These are phyloP conservation scores for Hirudinaria manillensis DNA, from an alignment of 2,888 invertebrate species.

Conservation along the genomic window DNA sequence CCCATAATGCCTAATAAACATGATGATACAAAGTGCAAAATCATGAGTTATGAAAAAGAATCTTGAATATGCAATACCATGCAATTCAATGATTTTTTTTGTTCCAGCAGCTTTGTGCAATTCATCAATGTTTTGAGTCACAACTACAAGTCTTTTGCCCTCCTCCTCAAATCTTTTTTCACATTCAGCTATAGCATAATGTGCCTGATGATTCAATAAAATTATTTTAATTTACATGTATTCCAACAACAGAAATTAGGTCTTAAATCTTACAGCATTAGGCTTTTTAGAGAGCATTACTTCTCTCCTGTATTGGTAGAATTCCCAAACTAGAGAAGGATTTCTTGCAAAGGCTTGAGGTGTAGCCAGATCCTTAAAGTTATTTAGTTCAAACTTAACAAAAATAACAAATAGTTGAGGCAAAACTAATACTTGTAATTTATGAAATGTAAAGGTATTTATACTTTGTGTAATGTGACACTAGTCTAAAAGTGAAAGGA, in stretches of 20 bases:
- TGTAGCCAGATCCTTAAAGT: conserved; percentile 57
- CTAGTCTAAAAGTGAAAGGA: not conserved
- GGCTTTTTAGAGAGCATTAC: conserved; percentile 65
- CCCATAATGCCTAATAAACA: no score
- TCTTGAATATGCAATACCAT: conserved; percentile 53
- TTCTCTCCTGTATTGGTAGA: conserved; percentile 77
- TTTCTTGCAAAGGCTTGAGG: conserved; percentile 67
- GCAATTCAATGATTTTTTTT: conserved; percentile 61
- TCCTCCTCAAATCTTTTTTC: conserved; percentile 59
- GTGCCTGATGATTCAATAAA: conserved; percentile 59
- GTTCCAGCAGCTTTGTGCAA: conserved; percentile 63
- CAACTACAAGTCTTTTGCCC: conserved; percentile 58
- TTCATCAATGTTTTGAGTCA: conserved; percentile 66
- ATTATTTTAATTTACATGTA: not conserved
- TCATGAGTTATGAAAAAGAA: not conserved
- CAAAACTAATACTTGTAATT: not conserved
- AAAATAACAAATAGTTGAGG: not conserved
- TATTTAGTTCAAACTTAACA: not conserved
- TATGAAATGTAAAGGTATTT: not conserved
- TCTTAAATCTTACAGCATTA: conserved; percentile 43
- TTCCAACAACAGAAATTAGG: not conserved
- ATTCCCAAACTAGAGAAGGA: conserved; percentile 81
- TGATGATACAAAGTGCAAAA: not conserved
- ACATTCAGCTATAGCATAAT: conserved; percentile 65
- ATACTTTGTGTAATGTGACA: not conserved